Percentiles rank a stretch among this genome's conserved stretches.
phyloP scores from a whole-genome alignment of 2,113 vertebrate genomes.

The Periophthalmus modestus region DNA sequence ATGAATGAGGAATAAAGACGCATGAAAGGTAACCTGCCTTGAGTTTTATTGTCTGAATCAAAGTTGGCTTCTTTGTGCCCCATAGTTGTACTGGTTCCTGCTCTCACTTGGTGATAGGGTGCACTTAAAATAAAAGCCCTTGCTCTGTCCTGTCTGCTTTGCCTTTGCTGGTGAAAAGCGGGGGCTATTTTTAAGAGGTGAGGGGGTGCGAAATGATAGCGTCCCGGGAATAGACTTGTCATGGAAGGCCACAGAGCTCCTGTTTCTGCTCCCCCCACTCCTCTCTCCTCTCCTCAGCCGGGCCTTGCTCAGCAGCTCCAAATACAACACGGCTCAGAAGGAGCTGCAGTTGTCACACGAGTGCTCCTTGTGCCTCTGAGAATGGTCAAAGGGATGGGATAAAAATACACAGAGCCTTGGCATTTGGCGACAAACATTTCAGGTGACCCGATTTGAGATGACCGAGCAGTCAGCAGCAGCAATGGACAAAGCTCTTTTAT shows the following conservation, averaged over 20 bases:
- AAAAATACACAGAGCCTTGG: slow-evolving; percentile 51
- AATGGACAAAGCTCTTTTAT: slow-evolving; percentile 12
- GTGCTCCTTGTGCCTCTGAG: slow-evolving; percentile 23
- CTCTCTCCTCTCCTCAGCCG: slow-evolving; percentile 12
- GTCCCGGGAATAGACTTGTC: slow-evolving; percentile 64
- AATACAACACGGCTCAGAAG: slow-evolving; percentile 34
- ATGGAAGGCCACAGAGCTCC: slow-evolving; percentile 51
- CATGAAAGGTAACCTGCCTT: slow-evolving; percentile 44
- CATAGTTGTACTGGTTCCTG: slow-evolving; percentile 20
- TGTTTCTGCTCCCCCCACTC: slow-evolving; percentile 54
- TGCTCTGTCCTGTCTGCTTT: slow-evolving; percentile 57
- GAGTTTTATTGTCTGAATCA: slow-evolving; percentile 10
- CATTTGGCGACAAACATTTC: slow-evolving; percentile 43
- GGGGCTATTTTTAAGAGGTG: slow-evolving; percentile 75
- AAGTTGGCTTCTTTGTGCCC: neutral
- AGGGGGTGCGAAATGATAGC: slow-evolving; percentile 63
- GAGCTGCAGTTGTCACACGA: slow-evolving; percentile 40
- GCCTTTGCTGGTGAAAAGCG: slow-evolving; percentile 69
- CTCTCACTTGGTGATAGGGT: slow-evolving; percentile 47
- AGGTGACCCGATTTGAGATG: slow-evolving; percentile 38
- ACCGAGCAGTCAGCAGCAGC: neutral
- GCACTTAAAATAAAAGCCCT: slow-evolving; percentile 69
- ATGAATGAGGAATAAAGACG: slow-evolving; percentile 67
- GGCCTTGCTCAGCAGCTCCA: slow-evolving; percentile 64
- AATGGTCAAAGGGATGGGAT: slow-evolving; percentile 40